These are phyloP conservation scores for Oncorhynchus nerka DNA, from an alignment of 2,113 vertebrate species.

Conservation along the genomic window DNA sequence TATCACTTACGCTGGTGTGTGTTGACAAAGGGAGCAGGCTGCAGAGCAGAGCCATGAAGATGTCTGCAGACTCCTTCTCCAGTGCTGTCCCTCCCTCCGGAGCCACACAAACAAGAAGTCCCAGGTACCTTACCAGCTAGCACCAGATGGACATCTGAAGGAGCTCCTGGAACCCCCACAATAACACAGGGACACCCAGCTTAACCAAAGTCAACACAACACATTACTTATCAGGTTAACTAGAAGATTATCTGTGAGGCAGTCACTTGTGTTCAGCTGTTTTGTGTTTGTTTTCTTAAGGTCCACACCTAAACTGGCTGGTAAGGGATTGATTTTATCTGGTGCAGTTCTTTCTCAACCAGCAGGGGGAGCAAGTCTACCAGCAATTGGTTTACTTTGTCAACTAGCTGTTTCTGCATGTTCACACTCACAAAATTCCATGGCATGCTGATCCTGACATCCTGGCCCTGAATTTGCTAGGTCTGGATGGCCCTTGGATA, in stretches of 20 bases:
- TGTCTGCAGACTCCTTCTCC: slow-evolving; percentile 79
- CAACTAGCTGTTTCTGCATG: background rate
- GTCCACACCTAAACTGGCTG: background rate
- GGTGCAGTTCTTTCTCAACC: background rate
- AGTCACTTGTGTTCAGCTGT: background rate
- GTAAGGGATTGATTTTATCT: too few relatives aligned
- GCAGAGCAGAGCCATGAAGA: slow-evolving; percentile 80
- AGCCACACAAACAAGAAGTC: slow-evolving; percentile 72
- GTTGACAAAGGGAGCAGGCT: slow-evolving; percentile 69
- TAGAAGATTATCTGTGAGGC: background rate
- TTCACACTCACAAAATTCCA: background rate
- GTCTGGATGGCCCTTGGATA: background rate
- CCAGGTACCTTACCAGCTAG: slow-evolving; percentile 75
- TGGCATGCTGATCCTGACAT: background rate
- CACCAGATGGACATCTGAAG: slow-evolving; percentile 55
- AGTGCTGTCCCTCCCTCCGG: slow-evolving; percentile 67
- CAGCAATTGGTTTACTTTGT: background rate
- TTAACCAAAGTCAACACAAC: too few relatives aligned
- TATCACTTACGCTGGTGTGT: too few relatives aligned
- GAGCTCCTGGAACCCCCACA: slow-evolving; percentile 59
- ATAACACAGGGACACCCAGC: slow-evolving; percentile 19
- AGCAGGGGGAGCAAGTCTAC: slow-evolving; percentile 54
- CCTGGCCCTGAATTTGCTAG: background rate
- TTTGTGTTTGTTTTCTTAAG: background rate
- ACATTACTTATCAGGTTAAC: background rate